These are phyloP conservation scores for Tolypeutes matacus DNA, from an alignment of 2,797 vertebrate species.

Conservation along the genomic window DNA sequence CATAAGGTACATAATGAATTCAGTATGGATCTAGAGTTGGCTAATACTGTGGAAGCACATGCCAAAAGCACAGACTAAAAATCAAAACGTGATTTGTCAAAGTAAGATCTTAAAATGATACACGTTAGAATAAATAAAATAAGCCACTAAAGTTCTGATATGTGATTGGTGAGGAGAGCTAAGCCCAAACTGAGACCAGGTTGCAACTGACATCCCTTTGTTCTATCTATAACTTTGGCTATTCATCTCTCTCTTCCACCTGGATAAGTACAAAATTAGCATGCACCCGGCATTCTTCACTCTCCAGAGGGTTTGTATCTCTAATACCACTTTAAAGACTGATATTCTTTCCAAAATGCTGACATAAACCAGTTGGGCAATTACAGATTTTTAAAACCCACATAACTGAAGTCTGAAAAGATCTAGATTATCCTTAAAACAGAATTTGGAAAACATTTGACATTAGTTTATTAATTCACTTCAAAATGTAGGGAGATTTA, in stretches of 20 bases:
- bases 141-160: conserved; percentile 34
- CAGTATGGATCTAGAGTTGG: conserved; percentile 82
- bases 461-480: conserved; percentile 64
- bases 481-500: conserved; percentile 32
- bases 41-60: conserved; percentile 78
- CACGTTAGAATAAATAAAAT: conserved; percentile 79
- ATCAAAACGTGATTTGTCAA: conserved; percentile 81
- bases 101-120: conserved; percentile 76
- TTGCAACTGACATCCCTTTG: conserved; percentile 77
- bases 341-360: conserved; percentile 80
- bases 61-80: conserved; percentile 83
- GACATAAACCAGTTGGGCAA: conserved; percentile 81
- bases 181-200: conserved; percentile 72
- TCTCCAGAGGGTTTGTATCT: conserved; percentile 74
- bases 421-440: conserved; percentile 69
- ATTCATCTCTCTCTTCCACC: conserved; percentile 72
- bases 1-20: conserved; percentile 85
- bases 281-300: conserved; percentile 71
- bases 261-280: conserved; percentile 82
- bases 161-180: conserved; percentile 41
- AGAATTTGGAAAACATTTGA: conserved; percentile 65
- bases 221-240: conserved; percentile 81
- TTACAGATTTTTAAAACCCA: conserved; percentile 72
- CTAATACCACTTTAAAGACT: conserved; percentile 74
- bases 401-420: conserved; percentile 68